Base-by-base conservation (phyloP, 2,888 invertebrate species). In the Drosophila dives region DNA sequence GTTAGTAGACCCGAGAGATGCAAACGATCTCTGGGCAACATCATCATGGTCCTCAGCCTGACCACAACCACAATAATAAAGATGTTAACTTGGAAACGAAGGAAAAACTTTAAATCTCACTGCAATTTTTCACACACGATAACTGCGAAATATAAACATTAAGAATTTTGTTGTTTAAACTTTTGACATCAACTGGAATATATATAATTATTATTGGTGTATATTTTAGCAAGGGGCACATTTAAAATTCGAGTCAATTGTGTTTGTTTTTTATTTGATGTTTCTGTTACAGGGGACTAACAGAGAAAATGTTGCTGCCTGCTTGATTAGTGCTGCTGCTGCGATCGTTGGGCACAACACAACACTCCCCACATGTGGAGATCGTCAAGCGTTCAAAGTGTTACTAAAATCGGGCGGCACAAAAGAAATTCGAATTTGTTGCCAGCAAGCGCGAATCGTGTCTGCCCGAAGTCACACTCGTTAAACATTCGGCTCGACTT, bases 311-410 rank as follows among this genome's bases (percentile, higher is more conserved):
- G n/a, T n/a, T 66, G 63, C 66, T 66, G 70, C 75, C 82, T 76
- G 85, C 85, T 90, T 80, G 80, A 64, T 68, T 80, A 75, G 80
- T 76, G 89, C 83, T 82, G 81, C 77, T 83, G 83, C 79, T 81
- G 85, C 89, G 92, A 86, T 91, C 90, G 92, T 91, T 89, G 87
- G 83, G 83, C 85, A 89, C 90, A 89, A 86, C 90, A 87, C 85
- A 91, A 87, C 85, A 91, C 91, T 92, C 91, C 92, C 92, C 90
- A 91, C 92, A 93, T 93, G 90, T 86, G 93, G 92, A 92, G 93
- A 92, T 92, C 93, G 92, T 91, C 92, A 92, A 93, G 92, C 93
- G 93, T 92, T 93, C 93, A 91, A 92, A 93, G 88, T 91, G 91
- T 91, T 93, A 93, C 93, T 93, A 93, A 93, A 93, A 89, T 84